These are phyloP conservation scores for Fratercula arctica DNA, from an alignment of 2,797 vertebrate genomes.

Conservation along the genomic window DNA sequence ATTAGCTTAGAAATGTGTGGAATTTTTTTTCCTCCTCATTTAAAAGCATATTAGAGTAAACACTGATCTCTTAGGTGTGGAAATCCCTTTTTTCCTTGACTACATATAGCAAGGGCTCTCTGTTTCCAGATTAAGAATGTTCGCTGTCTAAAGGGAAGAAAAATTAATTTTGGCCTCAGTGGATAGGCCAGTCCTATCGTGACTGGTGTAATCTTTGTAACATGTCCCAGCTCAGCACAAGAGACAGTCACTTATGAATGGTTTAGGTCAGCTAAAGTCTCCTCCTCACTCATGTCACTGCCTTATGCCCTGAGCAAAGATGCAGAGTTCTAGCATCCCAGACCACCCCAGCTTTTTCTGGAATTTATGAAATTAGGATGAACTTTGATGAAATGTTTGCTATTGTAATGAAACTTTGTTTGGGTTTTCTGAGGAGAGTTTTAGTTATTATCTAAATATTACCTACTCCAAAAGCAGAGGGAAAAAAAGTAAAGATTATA, in stretches of 20 bases:
- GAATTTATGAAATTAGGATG: not conserved
- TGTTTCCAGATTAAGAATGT: not conserved
- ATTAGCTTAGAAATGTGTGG: not conserved
- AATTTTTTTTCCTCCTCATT: not conserved
- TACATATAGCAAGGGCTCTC: not conserved
- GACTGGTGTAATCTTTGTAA: not conserved
- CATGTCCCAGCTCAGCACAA: not conserved
- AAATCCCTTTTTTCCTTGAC: not conserved
- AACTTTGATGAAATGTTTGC: not conserved
- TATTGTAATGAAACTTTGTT: conserved; percentile 32
- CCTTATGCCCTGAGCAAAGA: not conserved
- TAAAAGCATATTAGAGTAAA: not conserved
- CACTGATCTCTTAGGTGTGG: not conserved
- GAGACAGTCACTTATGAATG: not conserved
- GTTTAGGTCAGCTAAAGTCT: not conserved
- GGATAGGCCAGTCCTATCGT: not conserved
- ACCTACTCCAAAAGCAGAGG: not conserved
- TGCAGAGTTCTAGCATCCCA: not conserved
- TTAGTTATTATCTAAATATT: not conserved
- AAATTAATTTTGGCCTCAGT: not conserved
- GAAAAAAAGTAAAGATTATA: conserved; percentile 29
- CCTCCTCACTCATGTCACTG: not conserved
- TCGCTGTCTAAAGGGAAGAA: not conserved
- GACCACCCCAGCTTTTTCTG: not conserved
- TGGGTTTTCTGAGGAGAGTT: conserved; percentile 23